Base-by-base conservation (phyloP, 2,888 invertebrate species). In the Diarsia dahlii region DNA sequence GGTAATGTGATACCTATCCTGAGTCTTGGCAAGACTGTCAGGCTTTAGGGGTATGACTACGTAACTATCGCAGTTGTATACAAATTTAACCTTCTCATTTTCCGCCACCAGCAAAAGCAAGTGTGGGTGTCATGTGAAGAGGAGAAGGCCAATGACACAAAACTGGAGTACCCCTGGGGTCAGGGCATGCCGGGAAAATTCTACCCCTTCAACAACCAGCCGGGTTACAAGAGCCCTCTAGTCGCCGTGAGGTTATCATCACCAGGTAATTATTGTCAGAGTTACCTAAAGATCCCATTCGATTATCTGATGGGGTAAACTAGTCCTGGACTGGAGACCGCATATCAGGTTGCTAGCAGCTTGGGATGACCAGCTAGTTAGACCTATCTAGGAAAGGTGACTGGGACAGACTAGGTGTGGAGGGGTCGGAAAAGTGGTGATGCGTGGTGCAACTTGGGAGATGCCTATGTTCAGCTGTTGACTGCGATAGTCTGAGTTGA, bases 41-140 rank as follows among this genome's bases (percentile, higher is more conserved):
- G 39, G 5, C 39, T 39, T 39, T 39, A 39, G 39, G 39, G 39
- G 39, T 39, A 39, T 39, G 39, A 39, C 39, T 5, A 39, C 39
- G 39, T 39, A 39, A 34, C 34, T 39, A 39, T 39, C 5, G 39
- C 3, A 39, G 39, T 39, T 39, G 5, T 39, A 39, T 39, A 39
- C 39, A n/a, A n/a, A n/a, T 48, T 13, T 0, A 20, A 50, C 13
- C 34, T 10, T 52, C 12, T 8, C 12, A 52, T 23, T 62, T 71
- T 39, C 23, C 66, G 0, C n/a, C 70, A 3, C 6, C 88, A 97
- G 97, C 95, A 95, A 52, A 93, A 97, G 76, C 97, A 97, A 93
- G 96, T 99, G 18, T 99, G 99, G 98, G 95, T 99, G 64, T 97
- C 98, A 5, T 99, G 99, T 92, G 95, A 97, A 84, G 99, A 99